These are phyloP conservation scores for Lepidurus couesii DNA, from an alignment of 1,140 invertebrate genomes.

Conservation along the genomic window DNA sequence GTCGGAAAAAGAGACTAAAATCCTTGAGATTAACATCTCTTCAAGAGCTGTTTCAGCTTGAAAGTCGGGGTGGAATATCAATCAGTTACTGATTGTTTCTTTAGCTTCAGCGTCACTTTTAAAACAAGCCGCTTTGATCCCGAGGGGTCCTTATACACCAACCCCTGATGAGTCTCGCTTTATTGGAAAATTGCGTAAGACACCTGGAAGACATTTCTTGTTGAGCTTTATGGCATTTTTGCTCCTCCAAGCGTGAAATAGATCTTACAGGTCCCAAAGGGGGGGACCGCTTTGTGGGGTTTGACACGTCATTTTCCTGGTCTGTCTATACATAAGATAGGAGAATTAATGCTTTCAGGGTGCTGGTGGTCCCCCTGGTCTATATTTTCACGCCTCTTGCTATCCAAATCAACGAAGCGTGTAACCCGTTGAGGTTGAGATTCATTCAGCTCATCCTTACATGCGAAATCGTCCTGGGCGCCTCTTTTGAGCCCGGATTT, in stretches of 20 bases:
- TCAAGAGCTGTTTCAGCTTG: neutral
- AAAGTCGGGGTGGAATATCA: no score
- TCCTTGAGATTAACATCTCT: neutral
- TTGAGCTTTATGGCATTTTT: neutral
- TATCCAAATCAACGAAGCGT: neutral
- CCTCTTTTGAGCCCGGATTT: neutral
- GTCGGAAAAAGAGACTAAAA: neutral
- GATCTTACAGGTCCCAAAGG: neutral
- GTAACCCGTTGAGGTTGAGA: neutral
- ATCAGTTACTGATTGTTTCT: no score
- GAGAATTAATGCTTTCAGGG: neutral
- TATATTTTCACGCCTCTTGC: neutral
- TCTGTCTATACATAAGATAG: neutral
- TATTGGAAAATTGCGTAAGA: neutral
- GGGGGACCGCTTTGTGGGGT: neutral
- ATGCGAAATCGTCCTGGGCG: neutral
- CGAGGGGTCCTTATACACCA: no score
- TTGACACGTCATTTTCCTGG: neutral
- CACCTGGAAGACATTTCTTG: slow-evolving; percentile 1
- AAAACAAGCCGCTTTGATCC: no score
- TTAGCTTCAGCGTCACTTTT: no score
- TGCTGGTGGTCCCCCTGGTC: neutral
- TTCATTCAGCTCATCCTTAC: slow-evolving; percentile 5
- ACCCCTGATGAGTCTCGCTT: neutral
- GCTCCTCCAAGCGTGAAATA: slow-evolving; percentile 10